These are phyloP conservation scores for Diarsia rubi DNA, from an alignment of 2,888 invertebrate genomes.

Conservation along the genomic window DNA sequence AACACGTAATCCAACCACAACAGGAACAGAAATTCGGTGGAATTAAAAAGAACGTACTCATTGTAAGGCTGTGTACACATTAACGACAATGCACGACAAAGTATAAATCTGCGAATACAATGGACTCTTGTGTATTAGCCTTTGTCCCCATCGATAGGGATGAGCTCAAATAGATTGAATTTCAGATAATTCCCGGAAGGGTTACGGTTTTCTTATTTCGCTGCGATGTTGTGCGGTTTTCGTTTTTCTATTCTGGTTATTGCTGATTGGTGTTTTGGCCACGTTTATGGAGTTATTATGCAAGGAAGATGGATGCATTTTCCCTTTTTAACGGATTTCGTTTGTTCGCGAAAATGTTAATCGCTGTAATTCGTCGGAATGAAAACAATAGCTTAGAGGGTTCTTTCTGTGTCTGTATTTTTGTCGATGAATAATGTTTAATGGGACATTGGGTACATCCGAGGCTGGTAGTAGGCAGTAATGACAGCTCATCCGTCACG, in stretches of 20 bases:
- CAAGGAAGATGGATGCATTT: constrained; percentile 65
- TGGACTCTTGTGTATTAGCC: constrained; percentile 83
- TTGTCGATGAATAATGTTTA: constrained; percentile 38
- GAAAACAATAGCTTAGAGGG: constrained; percentile 44
- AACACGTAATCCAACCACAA: constrained; percentile 50
- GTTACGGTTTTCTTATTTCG: constrained; percentile 84
- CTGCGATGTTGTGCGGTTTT: constrained; percentile 71
- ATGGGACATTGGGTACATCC: constrained; percentile 44
- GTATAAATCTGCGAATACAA: constrained; percentile 89
- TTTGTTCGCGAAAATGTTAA: constrained; percentile 46
- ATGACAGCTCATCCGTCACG: constrained; percentile 70
- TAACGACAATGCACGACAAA: constrained; percentile 86
- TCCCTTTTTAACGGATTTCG: constrained; percentile 55
- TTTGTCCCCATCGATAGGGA: constrained; percentile 87
- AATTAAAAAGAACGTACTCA: constrained; percentile 80
- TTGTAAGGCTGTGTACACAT: constrained; percentile 86
- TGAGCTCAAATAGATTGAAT: constrained; percentile 88
- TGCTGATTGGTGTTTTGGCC: constrained; percentile 70
- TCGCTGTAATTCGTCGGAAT: constrained; percentile 44
- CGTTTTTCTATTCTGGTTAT: constrained; percentile 63
- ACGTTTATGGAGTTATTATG: constrained; percentile 68
- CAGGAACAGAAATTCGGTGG: constrained; percentile 70
- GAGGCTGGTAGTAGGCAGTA: constrained; percentile 64
- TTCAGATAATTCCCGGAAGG: constrained; percentile 86
- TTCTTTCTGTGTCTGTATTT: constrained; percentile 14